Evolutionary conservation across 2,797 vertebrate species (phyloP).

Genomic region (Pangasius sanitwongsei): DNA sequence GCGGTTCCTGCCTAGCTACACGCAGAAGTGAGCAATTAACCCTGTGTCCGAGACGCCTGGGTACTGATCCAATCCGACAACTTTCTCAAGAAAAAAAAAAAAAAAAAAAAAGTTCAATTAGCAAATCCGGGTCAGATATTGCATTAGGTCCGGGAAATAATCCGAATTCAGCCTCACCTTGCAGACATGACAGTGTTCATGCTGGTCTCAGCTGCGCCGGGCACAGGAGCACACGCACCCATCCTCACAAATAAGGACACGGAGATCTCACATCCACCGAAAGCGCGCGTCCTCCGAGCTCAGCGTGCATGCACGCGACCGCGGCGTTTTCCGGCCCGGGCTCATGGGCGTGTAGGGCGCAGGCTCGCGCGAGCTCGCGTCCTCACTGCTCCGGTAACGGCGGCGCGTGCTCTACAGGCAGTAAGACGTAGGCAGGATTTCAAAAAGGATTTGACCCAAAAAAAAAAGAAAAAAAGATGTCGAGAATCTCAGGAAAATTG

Average conservation of each 20-base stretch:
- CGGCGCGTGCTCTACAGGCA: background rate
- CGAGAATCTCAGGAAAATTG: background rate
- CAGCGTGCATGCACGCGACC: background rate
- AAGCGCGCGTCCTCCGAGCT: background rate
- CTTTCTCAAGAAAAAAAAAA: background rate
- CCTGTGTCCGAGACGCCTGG: background rate
- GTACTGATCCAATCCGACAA: background rate
- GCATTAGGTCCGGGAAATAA: background rate
- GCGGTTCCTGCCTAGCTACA: background rate
- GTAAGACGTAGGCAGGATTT: background rate
- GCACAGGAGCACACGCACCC: background rate
- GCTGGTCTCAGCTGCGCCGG: background rate
- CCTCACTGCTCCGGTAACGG: background rate
- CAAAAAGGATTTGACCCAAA: background rate
- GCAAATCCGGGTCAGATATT: background rate
- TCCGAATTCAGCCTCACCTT: constrained; percentile 16
- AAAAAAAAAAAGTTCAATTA: background rate
- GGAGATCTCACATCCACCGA: background rate
- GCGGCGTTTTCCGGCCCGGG: background rate
- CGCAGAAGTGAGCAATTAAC: background rate
- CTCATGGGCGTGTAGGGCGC: constrained; percentile 24
- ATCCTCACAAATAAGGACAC: background rate
- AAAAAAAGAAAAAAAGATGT: background rate
- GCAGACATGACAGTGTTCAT: background rate
- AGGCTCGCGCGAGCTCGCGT: background rate